Base-by-base conservation (phyloP, 2,113 vertebrate species). In the Burhinus bistriatus region DNA sequence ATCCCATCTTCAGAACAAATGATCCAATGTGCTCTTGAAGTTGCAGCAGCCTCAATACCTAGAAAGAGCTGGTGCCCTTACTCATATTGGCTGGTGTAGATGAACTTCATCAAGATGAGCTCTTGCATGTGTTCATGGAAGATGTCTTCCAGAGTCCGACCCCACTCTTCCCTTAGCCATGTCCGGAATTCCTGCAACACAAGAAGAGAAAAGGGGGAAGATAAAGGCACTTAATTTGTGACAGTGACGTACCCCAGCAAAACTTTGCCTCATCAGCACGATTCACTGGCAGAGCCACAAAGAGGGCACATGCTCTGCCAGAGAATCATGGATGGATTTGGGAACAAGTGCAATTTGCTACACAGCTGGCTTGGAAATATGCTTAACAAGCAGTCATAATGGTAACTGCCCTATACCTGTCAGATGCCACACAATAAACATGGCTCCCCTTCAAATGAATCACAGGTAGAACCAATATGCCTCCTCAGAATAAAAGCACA, bases 41-140 rank as follows among this genome's bases (percentile, higher is more conserved):
- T 0, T 38, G 44, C 57, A 93, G 65, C 65, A 89, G 81, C 34
- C 40, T 78, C 45, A 26, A 26, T 4, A 59, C 15, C 38, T 25
- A 65, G 25, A 26, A 83, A 27, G 34, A 95, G 61, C 61, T 76
- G 71, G 52, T 80, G 68, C 30, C 89, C 99, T 94, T 98, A 99
- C 99, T 99, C 99, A 2, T 99, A 99, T 98, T 99, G 99, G 97
- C 99, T 99, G 85, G 99, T 99, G 91, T 99, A 99, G 97, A 99
- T 99, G 96, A 99, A 99, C 96, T 99, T 99, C 99, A 99, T 99
- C 62, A 99, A 97, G 92, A 99, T 99, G 81, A 99, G 98, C 97
- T 99, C 99, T 94, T 99, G 99, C 99, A 99, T 99, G 98, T 99
- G 99, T 49, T 99, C 99, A 0, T 99, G 99, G 97, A 99, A 99